These are phyloP conservation scores for Tetragonula carbonaria DNA, from an alignment of 2,888 invertebrate species.

Conservation along the genomic window DNA sequence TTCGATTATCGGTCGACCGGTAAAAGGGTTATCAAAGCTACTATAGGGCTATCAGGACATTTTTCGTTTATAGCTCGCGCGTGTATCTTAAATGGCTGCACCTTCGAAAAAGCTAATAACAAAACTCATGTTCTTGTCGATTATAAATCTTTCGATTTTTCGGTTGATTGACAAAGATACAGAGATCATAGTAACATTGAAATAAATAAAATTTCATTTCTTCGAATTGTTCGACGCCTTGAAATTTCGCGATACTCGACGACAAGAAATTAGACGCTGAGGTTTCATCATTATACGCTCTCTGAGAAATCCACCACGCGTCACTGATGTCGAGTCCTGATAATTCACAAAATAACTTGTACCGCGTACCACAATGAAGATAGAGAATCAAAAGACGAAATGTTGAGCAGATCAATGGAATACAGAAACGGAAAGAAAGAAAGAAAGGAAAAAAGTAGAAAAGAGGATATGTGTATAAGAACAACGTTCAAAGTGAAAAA, in stretches of 20 bases:
- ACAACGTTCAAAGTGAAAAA: slow-evolving; percentile 59
- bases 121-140: too few relatives aligned
- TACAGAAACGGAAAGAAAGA: neutral
- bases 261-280: slow-evolving; percentile 39
- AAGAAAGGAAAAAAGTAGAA: neutral
- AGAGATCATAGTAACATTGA: neutral
- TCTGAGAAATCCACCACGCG: slow-evolving; percentile 20
- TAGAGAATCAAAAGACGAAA: neutral
- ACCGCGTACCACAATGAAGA: slow-evolving; percentile 13
- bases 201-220: slow-evolving; percentile 46
- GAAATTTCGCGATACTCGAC: neutral
- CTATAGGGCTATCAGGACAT: slow-evolving; percentile 55
- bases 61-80: slow-evolving; percentile 31
- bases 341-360: slow-evolving; percentile 37
- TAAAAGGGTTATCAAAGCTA: slow-evolving; percentile 67
- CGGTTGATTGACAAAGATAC: neutral
- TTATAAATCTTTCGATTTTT: neutral
- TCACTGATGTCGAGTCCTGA: slow-evolving; percentile 42
- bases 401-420: neutral
- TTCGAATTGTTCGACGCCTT: slow-evolving; percentile 1
- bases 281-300: slow-evolving; percentile 60
- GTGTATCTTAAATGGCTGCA: slow-evolving; percentile 3
- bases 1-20: slow-evolving; percentile 51
- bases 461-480: neutral
- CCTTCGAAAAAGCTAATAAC: slow-evolving; percentile 1